Evolutionary conservation across 2,113 vertebrate species (phyloP).

Genomic region (Cebus imitator): DNA sequence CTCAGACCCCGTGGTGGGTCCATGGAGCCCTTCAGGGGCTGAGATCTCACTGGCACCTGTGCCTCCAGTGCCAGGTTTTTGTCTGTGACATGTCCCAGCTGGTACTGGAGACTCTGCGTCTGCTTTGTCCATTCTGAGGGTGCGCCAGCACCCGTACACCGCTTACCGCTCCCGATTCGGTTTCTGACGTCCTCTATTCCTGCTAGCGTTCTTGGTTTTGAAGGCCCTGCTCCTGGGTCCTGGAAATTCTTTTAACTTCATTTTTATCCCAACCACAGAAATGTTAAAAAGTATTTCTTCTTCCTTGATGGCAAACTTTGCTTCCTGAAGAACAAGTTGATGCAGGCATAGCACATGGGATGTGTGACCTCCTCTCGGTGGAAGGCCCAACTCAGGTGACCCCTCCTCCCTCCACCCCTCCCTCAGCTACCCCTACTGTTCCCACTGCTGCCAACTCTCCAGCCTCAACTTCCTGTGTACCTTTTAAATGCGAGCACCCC

Average conservation of each 20-base stretch:
- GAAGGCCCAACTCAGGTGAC: background rate
- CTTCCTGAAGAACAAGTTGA: fast-evolving
- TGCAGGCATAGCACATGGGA: background rate
- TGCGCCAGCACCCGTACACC: background rate
- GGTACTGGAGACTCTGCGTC: fast-evolving
- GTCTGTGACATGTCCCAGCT: fast-evolving
- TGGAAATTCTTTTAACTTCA: background rate
- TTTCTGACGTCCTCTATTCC: no score
- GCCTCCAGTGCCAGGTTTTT: background rate
- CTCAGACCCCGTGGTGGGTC: background rate
- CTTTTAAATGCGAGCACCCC: fast-evolving
- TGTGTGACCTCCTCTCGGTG: background rate
- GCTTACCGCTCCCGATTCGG: fast-evolving
- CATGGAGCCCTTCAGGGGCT: background rate
- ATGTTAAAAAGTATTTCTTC: background rate
- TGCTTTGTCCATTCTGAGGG: background rate
- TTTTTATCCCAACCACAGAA: background rate
- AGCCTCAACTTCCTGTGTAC: background rate
- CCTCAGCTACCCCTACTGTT: background rate
- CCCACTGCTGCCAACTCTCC: fast-evolving
- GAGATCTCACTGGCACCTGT: background rate
- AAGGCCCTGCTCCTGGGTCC: background rate
- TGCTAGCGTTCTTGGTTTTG: background rate
- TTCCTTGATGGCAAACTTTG: background rate
- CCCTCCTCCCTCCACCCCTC: no score